Conservation (phyloP, 2,888 invertebrate genomes). For the Clivina fossor region DNA sequence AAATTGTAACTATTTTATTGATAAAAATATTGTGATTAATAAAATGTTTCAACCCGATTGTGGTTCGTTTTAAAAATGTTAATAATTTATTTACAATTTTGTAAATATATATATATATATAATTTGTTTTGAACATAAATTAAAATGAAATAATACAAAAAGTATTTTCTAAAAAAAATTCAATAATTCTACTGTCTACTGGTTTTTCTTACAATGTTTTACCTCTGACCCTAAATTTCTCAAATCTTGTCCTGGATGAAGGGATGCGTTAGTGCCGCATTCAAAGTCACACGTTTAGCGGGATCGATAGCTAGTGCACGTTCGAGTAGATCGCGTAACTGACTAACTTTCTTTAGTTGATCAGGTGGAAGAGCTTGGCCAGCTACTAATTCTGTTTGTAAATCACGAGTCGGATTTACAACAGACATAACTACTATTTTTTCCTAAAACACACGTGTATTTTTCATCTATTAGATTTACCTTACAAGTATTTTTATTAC, state of each 20-base stretch:
- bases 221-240: constrained; percentile 46
- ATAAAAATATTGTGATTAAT: constrained; percentile 29
- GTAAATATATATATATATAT: too few species aligned
- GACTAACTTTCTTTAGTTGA: constrained; percentile 87
- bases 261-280: constrained; percentile 90
- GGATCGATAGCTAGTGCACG: constrained; percentile 91
- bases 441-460: constrained; percentile 77
- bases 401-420: constrained; percentile 81
- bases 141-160: constrained; percentile 24
- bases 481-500: too few species aligned
- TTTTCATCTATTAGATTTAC: too few species aligned
- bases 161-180: constrained; percentile 9
- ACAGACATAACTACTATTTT: constrained; percentile 95
- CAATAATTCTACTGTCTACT: constrained; percentile 7
- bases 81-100: constrained; percentile 16
- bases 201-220: constrained; percentile 38
- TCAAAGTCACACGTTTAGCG: constrained; percentile 88
- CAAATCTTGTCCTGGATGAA: constrained; percentile 94
- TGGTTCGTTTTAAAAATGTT: constrained; percentile 18
- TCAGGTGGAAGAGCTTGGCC: constrained; percentile 86
- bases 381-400: constrained; percentile 84
- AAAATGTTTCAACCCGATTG: constrained; percentile 22
- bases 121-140: constrained; percentile 18
- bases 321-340: constrained; percentile 90
- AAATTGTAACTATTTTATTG: constrained; percentile 30